Conservation (phyloP, 2,888 invertebrate species). For the Syritta pipiens region DNA sequence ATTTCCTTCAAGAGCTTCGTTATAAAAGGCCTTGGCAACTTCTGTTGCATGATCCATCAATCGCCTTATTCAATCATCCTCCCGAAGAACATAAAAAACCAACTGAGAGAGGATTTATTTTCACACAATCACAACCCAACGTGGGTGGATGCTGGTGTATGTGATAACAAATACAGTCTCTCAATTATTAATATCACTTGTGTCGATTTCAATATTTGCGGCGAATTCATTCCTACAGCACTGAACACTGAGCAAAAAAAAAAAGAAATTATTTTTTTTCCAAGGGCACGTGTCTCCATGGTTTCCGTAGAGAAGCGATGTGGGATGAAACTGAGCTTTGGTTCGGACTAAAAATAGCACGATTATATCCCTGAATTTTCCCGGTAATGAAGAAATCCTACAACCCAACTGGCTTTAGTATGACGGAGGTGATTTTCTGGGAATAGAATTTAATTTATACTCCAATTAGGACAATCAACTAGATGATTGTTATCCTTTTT, state of each 20-base stretch:
- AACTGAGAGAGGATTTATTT: too few relatives aligned
- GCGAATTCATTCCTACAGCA: conserved; percentile 11
- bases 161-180: neutral
- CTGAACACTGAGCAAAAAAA: neutral
- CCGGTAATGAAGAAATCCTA: neutral
- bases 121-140: neutral
- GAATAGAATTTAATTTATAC: neutral
- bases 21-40: too few relatives aligned
- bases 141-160: neutral
- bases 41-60: too few relatives aligned
- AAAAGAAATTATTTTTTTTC: too few relatives aligned
- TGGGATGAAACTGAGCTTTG: neutral
- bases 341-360: conserved; percentile 13
- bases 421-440: too few relatives aligned
- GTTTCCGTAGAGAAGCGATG: neutral
- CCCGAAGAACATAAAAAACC: too few relatives aligned
- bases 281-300: conserved; percentile 14
- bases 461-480: too few relatives aligned
- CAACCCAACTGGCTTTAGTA: too few relatives aligned
- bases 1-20: too few relatives aligned
- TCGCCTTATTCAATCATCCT: too few relatives aligned
- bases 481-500: too few relatives aligned
- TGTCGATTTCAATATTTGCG: neutral
- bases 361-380: neutral
- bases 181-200: neutral